Conservation (phyloP, 2,888 invertebrate genomes). For the Apamea sordens region DNA sequence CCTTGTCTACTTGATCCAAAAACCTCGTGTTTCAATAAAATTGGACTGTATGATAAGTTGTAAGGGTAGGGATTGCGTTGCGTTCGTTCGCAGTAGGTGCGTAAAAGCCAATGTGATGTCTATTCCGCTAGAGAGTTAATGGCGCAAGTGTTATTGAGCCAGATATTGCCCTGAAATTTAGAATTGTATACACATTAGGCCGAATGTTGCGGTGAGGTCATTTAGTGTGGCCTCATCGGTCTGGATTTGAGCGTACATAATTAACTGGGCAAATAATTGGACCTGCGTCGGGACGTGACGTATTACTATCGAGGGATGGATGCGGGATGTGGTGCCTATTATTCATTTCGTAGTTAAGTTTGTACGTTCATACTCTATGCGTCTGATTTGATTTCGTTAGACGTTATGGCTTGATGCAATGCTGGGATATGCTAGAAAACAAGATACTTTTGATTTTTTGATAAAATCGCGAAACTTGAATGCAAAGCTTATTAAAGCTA, state of each 20-base stretch:
- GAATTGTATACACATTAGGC: slow-evolving; percentile 68
- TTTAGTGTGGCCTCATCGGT: slow-evolving; percentile 57
- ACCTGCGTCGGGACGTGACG: slow-evolving; percentile 50
- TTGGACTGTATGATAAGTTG: slow-evolving; percentile 68
- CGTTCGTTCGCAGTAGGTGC: slow-evolving; percentile 60
- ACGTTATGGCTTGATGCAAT: neutral
- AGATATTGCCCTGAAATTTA: slow-evolving; percentile 82
- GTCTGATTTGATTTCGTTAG: slow-evolving; percentile 18
- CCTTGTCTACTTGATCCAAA: slow-evolving; percentile 36
- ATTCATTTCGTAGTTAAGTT: slow-evolving; percentile 50
- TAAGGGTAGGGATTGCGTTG: slow-evolving; percentile 70
- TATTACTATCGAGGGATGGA: slow-evolving; percentile 58
- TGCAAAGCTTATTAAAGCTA: neutral
- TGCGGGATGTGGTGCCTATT: slow-evolving; percentile 33
- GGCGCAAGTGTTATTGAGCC: slow-evolving; percentile 87
- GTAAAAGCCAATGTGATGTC: slow-evolving; percentile 76
- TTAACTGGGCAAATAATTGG: slow-evolving; percentile 60
- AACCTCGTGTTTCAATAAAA: slow-evolving; percentile 59
- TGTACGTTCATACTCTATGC: slow-evolving; percentile 39
- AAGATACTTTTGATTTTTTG: neutral
- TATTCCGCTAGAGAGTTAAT: slow-evolving; percentile 85
- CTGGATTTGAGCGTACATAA: slow-evolving; percentile 57
- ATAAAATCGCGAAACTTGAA: neutral
- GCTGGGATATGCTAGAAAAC: neutral
- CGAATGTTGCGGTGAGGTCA: slow-evolving; percentile 69